Conservation (phyloP, 1,140 invertebrate genomes). For the Drosophila lacertosa region DNA sequence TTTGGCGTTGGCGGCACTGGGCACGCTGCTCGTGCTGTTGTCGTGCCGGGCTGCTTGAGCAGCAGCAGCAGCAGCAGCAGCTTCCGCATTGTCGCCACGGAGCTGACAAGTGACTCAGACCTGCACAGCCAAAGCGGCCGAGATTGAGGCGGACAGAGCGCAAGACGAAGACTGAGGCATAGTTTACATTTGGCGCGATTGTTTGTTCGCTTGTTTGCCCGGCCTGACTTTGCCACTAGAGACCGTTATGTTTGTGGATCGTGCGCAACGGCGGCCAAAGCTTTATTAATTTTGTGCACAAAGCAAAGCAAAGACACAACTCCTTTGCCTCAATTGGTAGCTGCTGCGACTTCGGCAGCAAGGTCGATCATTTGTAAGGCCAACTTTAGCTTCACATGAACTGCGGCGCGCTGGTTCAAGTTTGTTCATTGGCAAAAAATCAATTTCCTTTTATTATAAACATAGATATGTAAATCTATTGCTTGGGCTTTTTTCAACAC, state of each 20-base stretch:
- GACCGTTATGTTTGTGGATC: conserved; percentile 74
- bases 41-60: conserved; percentile 56
- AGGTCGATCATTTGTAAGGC: conserved; percentile 66
- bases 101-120: conserved; percentile 71
- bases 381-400: conserved; percentile 31
- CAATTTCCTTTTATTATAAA: conserved; percentile 9
- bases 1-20: conserved; percentile 60
- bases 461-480: conserved; percentile 28
- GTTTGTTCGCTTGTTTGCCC: conserved; percentile 50
- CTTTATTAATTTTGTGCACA: conserved; percentile 69
- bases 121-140: not conserved
- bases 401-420: conserved; percentile 12
- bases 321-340: conserved; percentile 42
- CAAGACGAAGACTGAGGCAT: conserved; percentile 22
- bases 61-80: conserved; percentile 26
- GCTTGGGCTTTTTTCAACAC: not conserved
- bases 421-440: conserved; percentile 14
- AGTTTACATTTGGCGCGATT: conserved; percentile 66
- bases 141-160: not conserved
- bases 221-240: conserved; percentile 41
- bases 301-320: conserved; percentile 7
- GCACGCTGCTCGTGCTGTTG: conserved; percentile 47
- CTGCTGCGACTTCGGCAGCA: conserved; percentile 46
- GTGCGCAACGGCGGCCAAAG: conserved; percentile 48
- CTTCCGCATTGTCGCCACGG: conserved; percentile 63